Evolutionary conservation across 2,113 vertebrate species (phyloP).

Genomic region (Thunnus maccoyii): DNA sequence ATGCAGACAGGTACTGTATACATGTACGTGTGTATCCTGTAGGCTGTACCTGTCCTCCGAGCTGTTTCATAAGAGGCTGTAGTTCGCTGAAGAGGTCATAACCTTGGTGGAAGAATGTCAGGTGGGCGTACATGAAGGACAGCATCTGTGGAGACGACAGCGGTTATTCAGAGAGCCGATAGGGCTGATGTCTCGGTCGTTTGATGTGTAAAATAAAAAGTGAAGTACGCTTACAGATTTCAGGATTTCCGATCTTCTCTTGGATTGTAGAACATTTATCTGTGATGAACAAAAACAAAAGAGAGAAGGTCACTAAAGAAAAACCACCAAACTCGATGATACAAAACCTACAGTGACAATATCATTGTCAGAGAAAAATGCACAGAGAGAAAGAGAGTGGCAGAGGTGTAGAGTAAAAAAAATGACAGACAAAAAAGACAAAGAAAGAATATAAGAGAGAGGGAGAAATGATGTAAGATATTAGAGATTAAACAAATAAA

Average conservation of each 20-base stretch:
- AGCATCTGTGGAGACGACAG: slow-evolving; percentile 89
- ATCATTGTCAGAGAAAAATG: neutral
- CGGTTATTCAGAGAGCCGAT: neutral
- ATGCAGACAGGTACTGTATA: neutral
- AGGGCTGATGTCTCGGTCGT: neutral
- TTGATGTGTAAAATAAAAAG: neutral
- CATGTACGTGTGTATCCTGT: neutral
- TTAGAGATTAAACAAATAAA: slow-evolving; percentile 4
- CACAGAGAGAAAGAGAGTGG: neutral
- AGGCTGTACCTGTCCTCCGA: slow-evolving; percentile 92
- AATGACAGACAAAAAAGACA: neutral
- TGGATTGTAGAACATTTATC: slow-evolving; percentile 99
- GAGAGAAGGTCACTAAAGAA: neutral
- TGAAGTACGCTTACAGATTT: slow-evolving; percentile 90
- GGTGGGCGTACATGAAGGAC: slow-evolving; percentile 98
- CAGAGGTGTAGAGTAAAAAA: neutral
- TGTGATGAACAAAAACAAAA: slow-evolving; percentile 63
- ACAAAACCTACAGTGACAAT: neutral
- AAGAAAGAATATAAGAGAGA: neutral
- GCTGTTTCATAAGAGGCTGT: slow-evolving; percentile 95
- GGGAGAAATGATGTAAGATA: neutral
- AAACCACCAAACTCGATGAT: neutral
- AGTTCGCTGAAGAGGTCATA: slow-evolving; percentile 98
- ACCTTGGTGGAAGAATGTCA: slow-evolving; percentile 99
- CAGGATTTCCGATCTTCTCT: slow-evolving; percentile 97